These are phyloP conservation scores for Hippopotamus amphibius DNA, from an alignment of 2,113 vertebrate species.

Conservation along the genomic window DNA sequence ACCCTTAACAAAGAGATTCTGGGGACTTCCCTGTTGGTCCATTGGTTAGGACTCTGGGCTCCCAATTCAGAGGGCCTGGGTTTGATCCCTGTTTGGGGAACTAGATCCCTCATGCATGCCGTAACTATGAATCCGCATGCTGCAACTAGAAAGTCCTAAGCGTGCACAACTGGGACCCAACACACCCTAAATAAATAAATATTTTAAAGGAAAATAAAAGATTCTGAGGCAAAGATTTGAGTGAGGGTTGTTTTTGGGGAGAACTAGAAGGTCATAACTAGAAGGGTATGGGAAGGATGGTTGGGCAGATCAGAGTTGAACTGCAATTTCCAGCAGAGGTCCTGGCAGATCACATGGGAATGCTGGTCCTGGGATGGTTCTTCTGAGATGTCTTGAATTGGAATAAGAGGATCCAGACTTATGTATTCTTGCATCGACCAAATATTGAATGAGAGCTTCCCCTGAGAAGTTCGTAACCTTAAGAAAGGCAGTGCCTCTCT, in stretches of 20 bases:
- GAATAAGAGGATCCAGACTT: background rate
- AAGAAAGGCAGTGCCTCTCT: background rate
- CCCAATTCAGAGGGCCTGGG: too few relatives aligned
- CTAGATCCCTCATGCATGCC: too few relatives aligned
- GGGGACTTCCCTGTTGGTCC: too few relatives aligned
- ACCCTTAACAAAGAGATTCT: too few relatives aligned
- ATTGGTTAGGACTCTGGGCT: too few relatives aligned
- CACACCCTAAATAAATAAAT: too few relatives aligned
- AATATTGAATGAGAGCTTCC: background rate
- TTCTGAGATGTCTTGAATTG: background rate
- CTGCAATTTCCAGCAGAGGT: background rate
- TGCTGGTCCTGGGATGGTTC: background rate
- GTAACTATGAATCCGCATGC: too few relatives aligned
- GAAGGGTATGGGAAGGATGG: background rate
- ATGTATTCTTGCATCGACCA: accelerated
- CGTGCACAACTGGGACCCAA: too few relatives aligned
- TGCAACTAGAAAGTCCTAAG: too few relatives aligned
- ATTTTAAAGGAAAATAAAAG: background rate
- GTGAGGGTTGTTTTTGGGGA: background rate
- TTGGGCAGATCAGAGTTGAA: background rate
- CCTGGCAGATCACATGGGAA: background rate
- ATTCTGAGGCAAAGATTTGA: background rate
- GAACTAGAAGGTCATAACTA: background rate
- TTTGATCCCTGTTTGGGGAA: too few relatives aligned
- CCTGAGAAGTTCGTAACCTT: background rate